These are phyloP conservation scores for Atta cephalotes DNA, from an alignment of 1,140 invertebrate genomes.

Conservation along the genomic window DNA sequence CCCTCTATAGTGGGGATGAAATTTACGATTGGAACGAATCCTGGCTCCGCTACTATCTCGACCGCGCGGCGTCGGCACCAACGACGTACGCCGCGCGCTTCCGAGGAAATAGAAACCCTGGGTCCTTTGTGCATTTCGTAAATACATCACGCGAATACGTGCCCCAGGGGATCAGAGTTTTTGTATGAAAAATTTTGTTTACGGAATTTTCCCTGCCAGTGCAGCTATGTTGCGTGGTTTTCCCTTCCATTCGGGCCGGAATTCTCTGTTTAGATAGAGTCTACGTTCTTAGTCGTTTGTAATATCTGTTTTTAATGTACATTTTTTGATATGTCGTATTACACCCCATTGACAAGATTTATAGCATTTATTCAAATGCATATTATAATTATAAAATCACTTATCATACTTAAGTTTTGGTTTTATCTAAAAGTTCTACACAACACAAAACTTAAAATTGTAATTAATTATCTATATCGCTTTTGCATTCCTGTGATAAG, in stretches of 20 bases:
- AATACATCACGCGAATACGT: conserved; percentile 62
- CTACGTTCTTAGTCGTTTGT: conserved; percentile 26
- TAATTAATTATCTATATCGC: conserved; percentile 17
- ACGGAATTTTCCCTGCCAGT: conserved; percentile 37
- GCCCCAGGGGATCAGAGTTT: conserved; percentile 54
- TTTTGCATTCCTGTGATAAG: neutral
- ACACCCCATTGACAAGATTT: conserved; percentile 1
- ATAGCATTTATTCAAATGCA: neutral
- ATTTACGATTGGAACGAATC: conserved; percentile 66
- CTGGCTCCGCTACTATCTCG: conserved; percentile 56
- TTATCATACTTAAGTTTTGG: neutral
- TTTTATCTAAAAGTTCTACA: neutral
- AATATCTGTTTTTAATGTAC: conserved; percentile 16
- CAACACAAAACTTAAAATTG: conserved; percentile 9
- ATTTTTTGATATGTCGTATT: conserved; percentile 18
- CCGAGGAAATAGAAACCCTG: conserved; percentile 60
- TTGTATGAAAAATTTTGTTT: conserved; percentile 64
- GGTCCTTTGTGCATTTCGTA: conserved; percentile 62
- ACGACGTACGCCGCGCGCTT: conserved; percentile 58
- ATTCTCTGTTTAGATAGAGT: conserved; percentile 42
- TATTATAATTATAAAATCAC: conserved; percentile 7
- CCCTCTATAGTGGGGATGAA: conserved; percentile 36
- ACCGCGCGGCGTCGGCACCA: conserved; percentile 58
- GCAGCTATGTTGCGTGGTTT: conserved; percentile 11
- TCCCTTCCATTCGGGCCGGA: conserved; percentile 9